These are phyloP conservation scores for Odontomachus brunneus DNA, from an alignment of 1,140 invertebrate species.

Conservation along the genomic window DNA sequence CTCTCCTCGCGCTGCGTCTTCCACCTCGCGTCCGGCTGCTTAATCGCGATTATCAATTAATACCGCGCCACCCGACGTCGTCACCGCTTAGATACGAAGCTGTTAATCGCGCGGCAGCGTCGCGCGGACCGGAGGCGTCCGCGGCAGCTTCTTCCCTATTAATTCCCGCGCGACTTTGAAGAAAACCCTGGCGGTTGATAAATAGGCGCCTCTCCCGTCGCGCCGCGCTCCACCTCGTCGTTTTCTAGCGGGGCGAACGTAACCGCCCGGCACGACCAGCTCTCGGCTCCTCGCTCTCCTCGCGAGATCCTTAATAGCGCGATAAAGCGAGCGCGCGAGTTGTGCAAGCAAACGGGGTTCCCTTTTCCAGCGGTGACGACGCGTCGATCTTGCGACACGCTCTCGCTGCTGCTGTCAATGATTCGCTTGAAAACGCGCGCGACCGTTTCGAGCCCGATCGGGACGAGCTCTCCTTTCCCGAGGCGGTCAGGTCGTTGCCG, in stretches of 20 bases:
- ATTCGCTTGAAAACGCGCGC: conserved; percentile 39
- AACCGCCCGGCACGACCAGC: conserved; percentile 9
- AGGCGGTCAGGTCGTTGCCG: not conserved
- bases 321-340: conserved; percentile 57
- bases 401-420: conserved; percentile 13
- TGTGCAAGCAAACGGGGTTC: conserved; percentile 46
- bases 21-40: not conserved
- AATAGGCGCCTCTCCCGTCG: conserved; percentile 12
- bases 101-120: conserved; percentile 26
- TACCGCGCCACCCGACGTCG: not conserved
- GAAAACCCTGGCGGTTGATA: not conserved
- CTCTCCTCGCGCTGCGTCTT: not conserved
- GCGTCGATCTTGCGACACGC: conserved; percentile 61
- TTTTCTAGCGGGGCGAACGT: conserved; percentile 25
- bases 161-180: conserved; percentile 13
- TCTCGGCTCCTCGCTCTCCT: conserved; percentile 43
- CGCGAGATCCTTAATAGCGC: conserved; percentile 43
- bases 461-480: conserved; percentile 15
- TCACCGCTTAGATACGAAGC: conserved; percentile 4
- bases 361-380: conserved; percentile 56
- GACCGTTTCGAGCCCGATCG: conserved; percentile 7
- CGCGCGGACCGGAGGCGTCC: not conserved
- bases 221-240: not conserved
- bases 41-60: conserved; percentile 20
- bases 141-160: conserved; percentile 16